phyloP scores from a whole-genome alignment of 2,797 vertebrate genomes.

The Pristis pectinata region DNA sequence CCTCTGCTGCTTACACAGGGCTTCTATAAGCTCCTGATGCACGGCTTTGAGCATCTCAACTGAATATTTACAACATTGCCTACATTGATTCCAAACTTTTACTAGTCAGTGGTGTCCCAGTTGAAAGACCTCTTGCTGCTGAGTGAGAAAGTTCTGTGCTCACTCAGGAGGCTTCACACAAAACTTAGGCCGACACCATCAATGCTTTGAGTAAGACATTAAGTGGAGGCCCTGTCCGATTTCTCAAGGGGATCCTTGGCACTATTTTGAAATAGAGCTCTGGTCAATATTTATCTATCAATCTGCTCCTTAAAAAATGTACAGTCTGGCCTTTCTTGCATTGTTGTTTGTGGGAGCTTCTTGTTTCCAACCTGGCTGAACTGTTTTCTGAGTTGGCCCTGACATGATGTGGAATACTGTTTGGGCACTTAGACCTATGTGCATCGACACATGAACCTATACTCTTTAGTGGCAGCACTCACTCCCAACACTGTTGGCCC shows the following conservation, averaged over 20 bases:
- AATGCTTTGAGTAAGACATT: neutral
- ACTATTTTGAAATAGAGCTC: neutral
- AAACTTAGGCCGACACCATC: neutral
- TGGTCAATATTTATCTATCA: neutral
- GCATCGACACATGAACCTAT: no score
- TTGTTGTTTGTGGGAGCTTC: neutral
- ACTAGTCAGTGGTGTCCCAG: no score
- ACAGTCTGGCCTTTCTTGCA: neutral
- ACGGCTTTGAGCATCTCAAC: no score
- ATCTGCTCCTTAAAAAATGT: neutral
- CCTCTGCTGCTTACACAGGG: no score
- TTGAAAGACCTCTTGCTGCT: neutral
- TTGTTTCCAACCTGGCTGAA: neutral
- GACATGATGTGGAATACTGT: no score
- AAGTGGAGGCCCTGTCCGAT: neutral
- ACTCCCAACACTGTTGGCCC: no score
- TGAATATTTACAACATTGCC: no score
- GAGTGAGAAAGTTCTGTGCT: neutral
- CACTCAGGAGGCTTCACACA: neutral
- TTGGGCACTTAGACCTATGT: no score
- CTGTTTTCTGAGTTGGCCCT: no score
- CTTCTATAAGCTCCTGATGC: no score
- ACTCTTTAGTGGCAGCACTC: no score
- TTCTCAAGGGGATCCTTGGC: neutral
- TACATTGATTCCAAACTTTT: no score